phyloP scores from a whole-genome alignment of 1,140 invertebrate species.

The Magallana angulata region DNA sequence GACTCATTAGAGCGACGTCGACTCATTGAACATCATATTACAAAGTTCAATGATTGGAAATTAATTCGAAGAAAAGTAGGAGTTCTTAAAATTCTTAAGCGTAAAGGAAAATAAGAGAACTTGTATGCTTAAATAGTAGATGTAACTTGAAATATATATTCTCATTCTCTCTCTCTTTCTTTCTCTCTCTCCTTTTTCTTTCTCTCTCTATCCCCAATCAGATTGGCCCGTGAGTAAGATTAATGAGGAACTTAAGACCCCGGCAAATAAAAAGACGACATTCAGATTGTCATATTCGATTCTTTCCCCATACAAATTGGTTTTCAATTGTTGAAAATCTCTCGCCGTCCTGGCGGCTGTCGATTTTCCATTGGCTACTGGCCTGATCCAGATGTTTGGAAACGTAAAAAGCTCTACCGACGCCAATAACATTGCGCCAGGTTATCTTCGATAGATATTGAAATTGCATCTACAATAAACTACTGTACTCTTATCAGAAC shows the following conservation, averaged over 20 bases:
- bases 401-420: not conserved
- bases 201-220: not conserved
- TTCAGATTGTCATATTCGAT: constrained; percentile 33
- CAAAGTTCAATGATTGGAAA: too few relatives aligned
- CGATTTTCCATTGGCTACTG: constrained; percentile 26
- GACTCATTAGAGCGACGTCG: too few relatives aligned
- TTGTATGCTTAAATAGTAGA: too few relatives aligned
- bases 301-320: constrained; percentile 30
- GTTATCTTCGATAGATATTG: not conserved
- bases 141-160: too few relatives aligned
- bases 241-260: constrained; percentile 26
- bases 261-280: constrained; percentile 29
- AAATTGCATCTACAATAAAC: not conserved
- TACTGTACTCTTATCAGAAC: not conserved
- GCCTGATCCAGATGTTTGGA: constrained; percentile 1
- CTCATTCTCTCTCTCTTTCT: not conserved
- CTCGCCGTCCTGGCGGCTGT: not conserved
- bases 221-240: constrained; percentile 4
- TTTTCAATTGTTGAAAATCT: constrained; percentile 33
- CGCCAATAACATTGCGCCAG: not conserved
- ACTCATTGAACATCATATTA: too few relatives aligned
- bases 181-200: not conserved
- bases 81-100: too few relatives aligned
- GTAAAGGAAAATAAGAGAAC: too few relatives aligned
- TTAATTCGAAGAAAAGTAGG: too few relatives aligned